Evolutionary conservation across 2,113 vertebrate genomes (phyloP).

Genomic region (Calidris pygmaea): DNA sequence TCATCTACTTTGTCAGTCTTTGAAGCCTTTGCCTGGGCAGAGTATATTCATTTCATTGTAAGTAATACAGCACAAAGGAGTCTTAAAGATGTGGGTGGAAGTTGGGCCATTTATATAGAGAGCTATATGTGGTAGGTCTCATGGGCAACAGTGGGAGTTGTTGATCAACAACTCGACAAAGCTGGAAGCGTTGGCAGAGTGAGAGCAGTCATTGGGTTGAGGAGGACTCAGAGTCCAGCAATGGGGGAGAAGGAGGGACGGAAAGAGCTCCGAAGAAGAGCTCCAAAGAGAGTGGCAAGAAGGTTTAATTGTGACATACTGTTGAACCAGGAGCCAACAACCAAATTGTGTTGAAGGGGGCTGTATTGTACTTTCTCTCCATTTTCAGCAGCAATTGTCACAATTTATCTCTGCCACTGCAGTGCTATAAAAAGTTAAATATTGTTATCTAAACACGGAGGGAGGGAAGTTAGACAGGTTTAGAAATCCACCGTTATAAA

Average conservation of each 20-base stretch:
- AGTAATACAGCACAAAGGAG: not conserved
- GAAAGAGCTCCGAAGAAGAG: not conserved
- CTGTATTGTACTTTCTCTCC: not conserved
- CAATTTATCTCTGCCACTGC: not conserved
- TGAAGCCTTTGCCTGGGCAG: not conserved
- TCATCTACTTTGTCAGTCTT: not conserved
- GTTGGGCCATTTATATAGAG: not conserved
- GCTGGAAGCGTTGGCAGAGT: not conserved
- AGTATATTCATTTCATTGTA: not conserved
- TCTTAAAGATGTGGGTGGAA: not conserved
- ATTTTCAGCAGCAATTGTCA: not conserved
- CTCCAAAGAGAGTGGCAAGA: not conserved
- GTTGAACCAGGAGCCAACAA: not conserved
- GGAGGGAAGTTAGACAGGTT: not conserved
- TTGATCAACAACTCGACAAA: not conserved
- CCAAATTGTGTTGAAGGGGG: fast-evolving
- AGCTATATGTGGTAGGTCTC: not conserved
- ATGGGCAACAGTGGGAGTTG: not conserved
- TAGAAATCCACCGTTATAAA: not conserved
- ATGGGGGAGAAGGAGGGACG: not conserved
- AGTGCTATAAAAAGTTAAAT: constrained; percentile 32
- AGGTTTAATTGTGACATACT: not conserved
- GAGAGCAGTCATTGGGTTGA: not conserved
- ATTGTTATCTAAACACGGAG: constrained; percentile 4
- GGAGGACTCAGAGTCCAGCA: fast-evolving